Evolutionary conservation across 2,888 invertebrate genomes (phyloP).

Genomic region (Anagyrus pseudococci): DNA sequence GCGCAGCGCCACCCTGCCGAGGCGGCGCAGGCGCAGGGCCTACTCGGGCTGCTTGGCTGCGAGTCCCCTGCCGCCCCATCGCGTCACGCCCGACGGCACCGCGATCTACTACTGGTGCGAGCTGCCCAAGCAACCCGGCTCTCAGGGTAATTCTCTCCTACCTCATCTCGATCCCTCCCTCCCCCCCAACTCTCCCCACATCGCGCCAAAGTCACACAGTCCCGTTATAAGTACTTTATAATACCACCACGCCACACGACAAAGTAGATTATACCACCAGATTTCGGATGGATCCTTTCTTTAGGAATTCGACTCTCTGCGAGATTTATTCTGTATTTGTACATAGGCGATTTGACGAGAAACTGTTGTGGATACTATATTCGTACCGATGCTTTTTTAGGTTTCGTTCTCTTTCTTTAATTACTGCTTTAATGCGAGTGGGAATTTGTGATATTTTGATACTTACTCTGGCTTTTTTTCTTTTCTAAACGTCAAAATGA

Average conservation of each 20-base stretch:
- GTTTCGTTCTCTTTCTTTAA: too few species aligned
- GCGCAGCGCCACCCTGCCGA: conserved; percentile 55
- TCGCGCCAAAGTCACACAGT: too few species aligned
- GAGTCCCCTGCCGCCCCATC: conserved; percentile 70
- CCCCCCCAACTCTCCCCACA: not conserved
- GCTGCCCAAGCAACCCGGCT: conserved; percentile 66
- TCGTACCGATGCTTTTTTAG: too few species aligned
- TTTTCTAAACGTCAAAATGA: too few species aligned
- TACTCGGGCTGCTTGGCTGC: conserved; percentile 52
- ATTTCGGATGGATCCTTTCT: conserved; percentile 33
- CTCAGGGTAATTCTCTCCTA: conserved; percentile 58
- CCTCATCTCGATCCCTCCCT: too few species aligned
- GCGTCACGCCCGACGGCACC: conserved; percentile 83
- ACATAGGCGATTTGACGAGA: too few species aligned
- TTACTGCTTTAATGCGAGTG: too few species aligned
- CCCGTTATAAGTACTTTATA: not conserved
- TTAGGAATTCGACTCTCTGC: conserved; percentile 25
- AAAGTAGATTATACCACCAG: not conserved
- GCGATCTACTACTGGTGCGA: conserved; percentile 89
- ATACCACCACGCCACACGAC: not conserved
- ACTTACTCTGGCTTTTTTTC: too few species aligned
- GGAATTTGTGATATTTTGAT: too few species aligned
- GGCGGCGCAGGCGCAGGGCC: conserved; percentile 52
- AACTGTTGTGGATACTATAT: too few species aligned
- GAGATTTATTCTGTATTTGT: not conserved